phyloP scores from a whole-genome alignment of 2,797 vertebrate genomes.

The Brotula barbata region DNA sequence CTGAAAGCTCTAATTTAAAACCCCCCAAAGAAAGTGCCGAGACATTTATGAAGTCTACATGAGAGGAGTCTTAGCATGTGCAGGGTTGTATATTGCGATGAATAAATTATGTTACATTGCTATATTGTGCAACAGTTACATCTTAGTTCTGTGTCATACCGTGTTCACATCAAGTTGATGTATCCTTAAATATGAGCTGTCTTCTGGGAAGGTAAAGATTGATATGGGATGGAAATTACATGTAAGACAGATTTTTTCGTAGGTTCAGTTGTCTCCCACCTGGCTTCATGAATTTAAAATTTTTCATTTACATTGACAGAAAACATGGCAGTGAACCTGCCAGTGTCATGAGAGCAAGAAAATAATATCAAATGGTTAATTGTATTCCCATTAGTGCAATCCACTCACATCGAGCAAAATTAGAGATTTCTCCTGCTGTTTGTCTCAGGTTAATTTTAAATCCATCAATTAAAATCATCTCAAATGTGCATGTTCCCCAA shows the following conservation, averaged over 20 bases:
- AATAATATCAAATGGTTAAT: constrained; percentile 13
- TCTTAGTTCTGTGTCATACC: constrained; percentile 24
- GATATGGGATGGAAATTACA: constrained; percentile 42
- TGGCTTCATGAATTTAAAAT: constrained; percentile 13
- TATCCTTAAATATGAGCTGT: constrained; percentile 32
- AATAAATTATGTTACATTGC: constrained; percentile 32
- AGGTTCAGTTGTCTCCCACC: constrained; percentile 23
- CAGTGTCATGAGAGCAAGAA: constrained; percentile 16
- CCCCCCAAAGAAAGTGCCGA: constrained; percentile 53
- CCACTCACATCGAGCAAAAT: neutral
- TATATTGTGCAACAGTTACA: constrained; percentile 21
- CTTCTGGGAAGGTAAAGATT: constrained; percentile 29
- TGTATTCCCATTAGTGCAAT: constrained; percentile 22
- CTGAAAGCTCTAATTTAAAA: constrained; percentile 64
- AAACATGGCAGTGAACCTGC: constrained; percentile 24
- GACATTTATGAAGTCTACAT: constrained; percentile 55
- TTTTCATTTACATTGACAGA: constrained; percentile 17
- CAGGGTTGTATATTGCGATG: constrained; percentile 17
- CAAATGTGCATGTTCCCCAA: neutral
- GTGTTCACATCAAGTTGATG: constrained; percentile 2
- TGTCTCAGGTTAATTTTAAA: neutral
- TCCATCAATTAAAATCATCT: neutral
- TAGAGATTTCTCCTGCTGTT: neutral
- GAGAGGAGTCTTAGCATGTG: constrained; percentile 22
- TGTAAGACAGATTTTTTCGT: constrained; percentile 18